phyloP scores from a whole-genome alignment of 2,797 vertebrate genomes.

The Pagetopsis macropterus region DNA sequence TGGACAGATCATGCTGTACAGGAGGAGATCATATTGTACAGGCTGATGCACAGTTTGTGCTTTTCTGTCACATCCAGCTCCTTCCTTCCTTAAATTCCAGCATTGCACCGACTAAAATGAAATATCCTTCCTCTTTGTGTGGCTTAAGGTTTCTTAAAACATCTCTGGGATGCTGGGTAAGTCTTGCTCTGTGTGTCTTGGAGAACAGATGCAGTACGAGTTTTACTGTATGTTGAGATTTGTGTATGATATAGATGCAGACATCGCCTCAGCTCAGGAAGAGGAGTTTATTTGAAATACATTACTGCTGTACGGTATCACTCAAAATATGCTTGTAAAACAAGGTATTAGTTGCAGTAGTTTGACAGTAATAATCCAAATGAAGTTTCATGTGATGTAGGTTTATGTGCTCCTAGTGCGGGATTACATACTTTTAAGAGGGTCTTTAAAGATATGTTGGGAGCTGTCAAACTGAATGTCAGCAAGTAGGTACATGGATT shows the following conservation, averaged over 20 bases:
- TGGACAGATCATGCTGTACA: constrained; percentile 14
- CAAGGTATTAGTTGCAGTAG: not conserved
- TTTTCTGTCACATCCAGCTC: constrained; percentile 1
- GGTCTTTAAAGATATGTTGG: constrained; percentile 35
- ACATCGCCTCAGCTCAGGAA: constrained; percentile 1
- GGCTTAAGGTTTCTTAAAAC: constrained; percentile 1
- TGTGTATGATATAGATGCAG: not conserved
- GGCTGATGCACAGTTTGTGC: not conserved
- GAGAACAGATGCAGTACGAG: constrained; percentile 7
- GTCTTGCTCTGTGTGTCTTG: constrained; percentile 5
- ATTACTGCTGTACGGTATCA: not conserved
- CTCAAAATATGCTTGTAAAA: constrained; percentile 2
- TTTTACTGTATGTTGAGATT: constrained; percentile 4
- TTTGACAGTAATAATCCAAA: not conserved
- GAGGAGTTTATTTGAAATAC: not conserved
- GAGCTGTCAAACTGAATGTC: not conserved
- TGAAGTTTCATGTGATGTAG: constrained; percentile 15
- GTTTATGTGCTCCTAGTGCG: constrained; percentile 25
- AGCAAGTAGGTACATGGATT: constrained; percentile 11
- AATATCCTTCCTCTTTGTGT: not conserved
- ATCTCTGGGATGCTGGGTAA: constrained; percentile 7
- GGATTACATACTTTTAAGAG: constrained; percentile 41
- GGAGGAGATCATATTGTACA: not conserved
- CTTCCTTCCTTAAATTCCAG: constrained; percentile 4
- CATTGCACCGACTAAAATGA: not conserved